Conservation (phyloP, 2,113 vertebrate genomes). For the Alexandromys fortis region DNA sequence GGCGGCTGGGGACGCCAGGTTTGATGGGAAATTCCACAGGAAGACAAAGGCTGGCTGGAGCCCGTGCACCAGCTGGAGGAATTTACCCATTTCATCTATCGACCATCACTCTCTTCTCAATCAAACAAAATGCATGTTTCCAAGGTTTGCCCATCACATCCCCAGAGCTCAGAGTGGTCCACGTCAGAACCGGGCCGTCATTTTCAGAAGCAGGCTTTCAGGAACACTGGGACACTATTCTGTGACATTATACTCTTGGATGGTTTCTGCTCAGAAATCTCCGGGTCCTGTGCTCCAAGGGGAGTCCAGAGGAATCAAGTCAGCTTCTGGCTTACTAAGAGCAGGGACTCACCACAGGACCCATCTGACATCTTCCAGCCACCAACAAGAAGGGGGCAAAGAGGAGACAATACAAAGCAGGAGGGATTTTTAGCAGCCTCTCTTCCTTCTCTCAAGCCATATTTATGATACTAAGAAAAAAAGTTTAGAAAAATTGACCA, state of each 20-base stretch:
- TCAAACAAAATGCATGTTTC: neutral
- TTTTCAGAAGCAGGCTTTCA: neutral
- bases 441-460: neutral
- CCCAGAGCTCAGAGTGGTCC: neutral
- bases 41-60: neutral
- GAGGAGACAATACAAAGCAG: neutral
- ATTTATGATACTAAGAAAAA: neutral
- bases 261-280: neutral
- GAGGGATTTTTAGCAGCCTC: neutral
- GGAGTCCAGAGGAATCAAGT: neutral
- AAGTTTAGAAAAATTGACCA: too few relatives aligned
- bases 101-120: neutral
- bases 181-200: neutral
- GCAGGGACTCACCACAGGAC: neutral
- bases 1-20: neutral
- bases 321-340: neutral
- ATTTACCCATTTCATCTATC: neutral
- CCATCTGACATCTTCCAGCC: neutral
- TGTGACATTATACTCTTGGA: neutral
- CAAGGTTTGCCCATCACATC: neutral
- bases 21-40: neutral
- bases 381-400: neutral
- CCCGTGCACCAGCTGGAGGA: neutral
- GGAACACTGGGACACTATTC: neutral
- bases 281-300: neutral